Conservation (phyloP, 2,888 invertebrate genomes). For the Lepidocyrtinus sp. region DNA sequence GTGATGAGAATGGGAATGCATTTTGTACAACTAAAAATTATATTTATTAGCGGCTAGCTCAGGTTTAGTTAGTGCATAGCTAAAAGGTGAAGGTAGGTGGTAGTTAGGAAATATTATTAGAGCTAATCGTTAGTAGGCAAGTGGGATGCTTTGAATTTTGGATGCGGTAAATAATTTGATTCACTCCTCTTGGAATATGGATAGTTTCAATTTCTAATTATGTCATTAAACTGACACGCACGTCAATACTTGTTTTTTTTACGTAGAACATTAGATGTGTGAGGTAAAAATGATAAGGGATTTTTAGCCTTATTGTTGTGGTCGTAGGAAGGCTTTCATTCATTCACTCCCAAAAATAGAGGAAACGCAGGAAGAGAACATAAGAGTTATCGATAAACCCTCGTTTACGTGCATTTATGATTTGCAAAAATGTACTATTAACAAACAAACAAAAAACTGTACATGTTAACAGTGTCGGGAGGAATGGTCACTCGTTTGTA, state of each 20-base stretch:
- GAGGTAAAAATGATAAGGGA: no score
- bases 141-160: no score
- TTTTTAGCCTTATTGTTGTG: conserved; percentile 13
- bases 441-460: no score
- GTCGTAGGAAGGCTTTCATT: conserved; percentile 11
- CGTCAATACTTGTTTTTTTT: neutral
- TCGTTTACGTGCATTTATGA: conserved; percentile 62
- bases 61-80: conserved; percentile 5
- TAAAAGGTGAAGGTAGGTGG: conserved; percentile 8
- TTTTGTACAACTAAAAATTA: neutral
- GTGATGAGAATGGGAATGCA: neutral
- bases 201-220: neutral
- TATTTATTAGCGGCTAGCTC: conserved; percentile 13
- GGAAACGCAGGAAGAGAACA: neutral
- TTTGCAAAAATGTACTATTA: conserved; percentile 43
- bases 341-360: neutral
- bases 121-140: no score
- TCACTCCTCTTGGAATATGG: neutral
- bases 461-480: conserved; percentile 53
- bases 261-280: no score
- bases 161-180: neutral
- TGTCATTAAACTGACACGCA: neutral
- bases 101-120: no score
- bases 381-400: conserved; percentile 15
- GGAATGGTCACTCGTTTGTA: conserved; percentile 54